Percentiles rank a stretch among this genome's conserved stretches.
phyloP scores from a whole-genome alignment of 2,797 vertebrate species.

The Streptopelia turtur region DNA sequence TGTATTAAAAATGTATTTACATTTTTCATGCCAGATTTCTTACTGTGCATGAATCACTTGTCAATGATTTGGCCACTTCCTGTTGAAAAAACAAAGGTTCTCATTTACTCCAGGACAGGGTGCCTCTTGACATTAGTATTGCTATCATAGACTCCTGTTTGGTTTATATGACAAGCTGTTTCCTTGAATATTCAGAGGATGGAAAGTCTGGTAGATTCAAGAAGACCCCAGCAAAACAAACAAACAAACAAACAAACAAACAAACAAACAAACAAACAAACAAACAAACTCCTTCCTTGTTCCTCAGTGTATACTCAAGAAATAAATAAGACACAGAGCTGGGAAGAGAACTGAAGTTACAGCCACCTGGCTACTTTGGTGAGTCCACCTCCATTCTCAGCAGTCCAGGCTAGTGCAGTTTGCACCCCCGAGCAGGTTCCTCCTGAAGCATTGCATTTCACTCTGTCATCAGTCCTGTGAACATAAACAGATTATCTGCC shows the following conservation, averaged over 20 bases:
- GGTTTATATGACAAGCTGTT: not conserved
- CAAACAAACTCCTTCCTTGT: not conserved
- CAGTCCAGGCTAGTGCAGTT: not conserved
- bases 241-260: not conserved
- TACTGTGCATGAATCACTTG: not conserved
- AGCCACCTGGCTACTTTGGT: not conserved
- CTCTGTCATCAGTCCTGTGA: not conserved
- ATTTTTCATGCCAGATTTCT: not conserved
- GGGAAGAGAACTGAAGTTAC: not conserved
- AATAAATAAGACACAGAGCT: not conserved
- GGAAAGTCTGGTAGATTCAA: not conserved
- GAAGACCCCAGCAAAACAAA: not conserved
- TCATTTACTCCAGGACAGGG: not conserved
- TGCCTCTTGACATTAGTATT: not conserved
- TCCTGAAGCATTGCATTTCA: not conserved
- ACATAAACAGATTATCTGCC: not conserved
- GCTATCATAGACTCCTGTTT: not conserved
- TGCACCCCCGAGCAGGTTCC: rapidly evolving
- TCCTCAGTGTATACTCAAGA: not conserved
- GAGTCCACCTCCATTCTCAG: not conserved
- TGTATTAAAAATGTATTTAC: no score
- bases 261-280: not conserved
- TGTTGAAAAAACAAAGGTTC: not conserved
- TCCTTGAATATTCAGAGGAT: not conserved
- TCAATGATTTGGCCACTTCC: not conserved